These are phyloP conservation scores for Palloptera scutellata DNA, from an alignment of 2,888 invertebrate genomes.

Conservation along the genomic window DNA sequence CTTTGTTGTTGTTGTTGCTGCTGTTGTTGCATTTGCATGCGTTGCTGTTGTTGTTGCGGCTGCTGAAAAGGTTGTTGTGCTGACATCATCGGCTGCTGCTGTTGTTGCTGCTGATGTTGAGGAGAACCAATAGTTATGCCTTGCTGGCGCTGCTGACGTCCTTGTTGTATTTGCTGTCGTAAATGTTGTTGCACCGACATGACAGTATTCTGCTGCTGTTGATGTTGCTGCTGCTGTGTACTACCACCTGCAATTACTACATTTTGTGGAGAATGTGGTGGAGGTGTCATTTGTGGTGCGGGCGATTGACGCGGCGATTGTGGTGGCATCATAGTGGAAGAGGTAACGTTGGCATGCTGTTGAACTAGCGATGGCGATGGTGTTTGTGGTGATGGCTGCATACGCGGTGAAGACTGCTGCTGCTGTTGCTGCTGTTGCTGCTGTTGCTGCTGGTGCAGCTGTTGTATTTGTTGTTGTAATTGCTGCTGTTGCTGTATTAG, in stretches of 20 bases:
- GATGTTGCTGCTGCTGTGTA: constrained; percentile 49
- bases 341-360: constrained; percentile 35
- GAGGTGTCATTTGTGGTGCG: constrained; percentile 64
- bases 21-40: constrained; percentile 47
- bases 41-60: constrained; percentile 53
- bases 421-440: constrained; percentile 60
- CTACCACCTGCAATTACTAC: too few relatives aligned
- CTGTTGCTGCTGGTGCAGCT: constrained; percentile 61
- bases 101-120: constrained; percentile 41
- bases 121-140: constrained; percentile 18
- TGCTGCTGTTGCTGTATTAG: constrained; percentile 63
- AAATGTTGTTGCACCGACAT: constrained; percentile 52
- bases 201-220: constrained; percentile 30
- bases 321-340: constrained; percentile 55
- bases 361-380: constrained; percentile 56
- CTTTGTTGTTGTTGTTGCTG: constrained; percentile 55
- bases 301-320: constrained; percentile 62
- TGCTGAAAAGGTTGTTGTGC: constrained; percentile 55
- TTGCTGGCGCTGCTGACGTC: constrained; percentile 44
- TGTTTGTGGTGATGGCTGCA: constrained; percentile 59
- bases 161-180: constrained; percentile 57
- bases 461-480: constrained; percentile 54
- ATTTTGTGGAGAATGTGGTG: constrained; percentile 58
- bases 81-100: constrained; percentile 45
- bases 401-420: constrained; percentile 56